phyloP scores from a whole-genome alignment of 2,888 invertebrate species.

The Cheilosia scutellata region DNA sequence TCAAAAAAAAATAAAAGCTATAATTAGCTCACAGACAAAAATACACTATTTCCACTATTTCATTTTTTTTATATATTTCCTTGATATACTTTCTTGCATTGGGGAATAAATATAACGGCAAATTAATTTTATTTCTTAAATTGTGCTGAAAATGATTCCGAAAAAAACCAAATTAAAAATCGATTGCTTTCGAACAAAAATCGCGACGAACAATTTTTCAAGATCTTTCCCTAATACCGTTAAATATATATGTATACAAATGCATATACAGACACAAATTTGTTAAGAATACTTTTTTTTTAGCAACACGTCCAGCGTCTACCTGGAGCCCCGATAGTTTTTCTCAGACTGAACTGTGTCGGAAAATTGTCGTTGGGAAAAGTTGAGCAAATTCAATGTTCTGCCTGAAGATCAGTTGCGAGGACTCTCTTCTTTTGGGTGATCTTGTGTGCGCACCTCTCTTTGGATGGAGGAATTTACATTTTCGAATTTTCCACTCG shows the following conservation, averaged over 20 bases:
- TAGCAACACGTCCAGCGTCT: conserved; percentile 80
- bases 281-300: conserved; percentile 70
- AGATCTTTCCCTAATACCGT: conserved; percentile 50
- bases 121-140: conserved; percentile 10
- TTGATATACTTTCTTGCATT: conserved; percentile 58
- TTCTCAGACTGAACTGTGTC: conserved; percentile 81
- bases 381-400: conserved; percentile 10
- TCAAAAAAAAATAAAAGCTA: conserved; percentile 58
- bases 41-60: conserved; percentile 65
- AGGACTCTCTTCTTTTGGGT: conserved; percentile 36
- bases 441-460: conserved; percentile 37
- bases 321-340: conserved; percentile 84
- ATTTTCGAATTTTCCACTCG: conserved; percentile 39
- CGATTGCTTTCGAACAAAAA: not conserved
- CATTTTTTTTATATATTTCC: conserved; percentile 50
- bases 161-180: not conserved
- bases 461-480: conserved; percentile 45
- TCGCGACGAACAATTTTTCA: conserved; percentile 7
- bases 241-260: conserved; percentile 37
- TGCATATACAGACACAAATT: conserved; percentile 37
- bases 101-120: conserved; percentile 44
- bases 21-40: conserved; percentile 73
- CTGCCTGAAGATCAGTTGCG: not conserved
- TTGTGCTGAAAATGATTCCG: not conserved
- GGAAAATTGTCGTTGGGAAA: conserved; percentile 57